These are phyloP conservation scores for Stichodactyla mertensii DNA, from an alignment of 64 coral and sea anemone genomes.

Conservation along the genomic window DNA sequence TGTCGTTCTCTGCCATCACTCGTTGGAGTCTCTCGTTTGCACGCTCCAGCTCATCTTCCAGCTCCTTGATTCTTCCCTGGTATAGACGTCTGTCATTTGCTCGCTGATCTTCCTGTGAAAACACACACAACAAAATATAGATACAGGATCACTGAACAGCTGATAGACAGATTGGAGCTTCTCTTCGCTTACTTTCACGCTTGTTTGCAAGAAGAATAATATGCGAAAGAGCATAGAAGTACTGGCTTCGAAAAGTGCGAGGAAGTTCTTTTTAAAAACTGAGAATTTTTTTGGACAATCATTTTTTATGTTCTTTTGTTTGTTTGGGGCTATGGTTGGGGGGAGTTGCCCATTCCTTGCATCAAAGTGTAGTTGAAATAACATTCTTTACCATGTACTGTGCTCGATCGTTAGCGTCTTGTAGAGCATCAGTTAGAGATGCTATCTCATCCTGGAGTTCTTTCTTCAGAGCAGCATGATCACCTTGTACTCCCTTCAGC, in stretches of 20 bases:
- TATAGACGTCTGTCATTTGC: constrained; percentile 30
- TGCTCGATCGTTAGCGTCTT: constrained; percentile 41
- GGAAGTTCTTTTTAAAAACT: no score
- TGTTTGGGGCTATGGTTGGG: no score
- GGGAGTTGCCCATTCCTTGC: not conserved
- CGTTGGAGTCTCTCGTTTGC: constrained; percentile 47
- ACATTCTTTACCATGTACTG: constrained; percentile 25
- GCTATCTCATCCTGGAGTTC: constrained; percentile 35
- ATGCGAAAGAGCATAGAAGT: no score
- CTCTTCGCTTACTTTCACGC: no score
- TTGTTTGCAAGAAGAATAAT: no score
- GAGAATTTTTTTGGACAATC: no score
- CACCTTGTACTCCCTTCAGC: constrained; percentile 18
- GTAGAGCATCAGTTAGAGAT: constrained; percentile 38
- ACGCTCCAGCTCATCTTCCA: constrained; percentile 68
- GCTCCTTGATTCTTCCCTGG: constrained; percentile 50
- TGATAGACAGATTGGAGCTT: no score
- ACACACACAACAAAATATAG: not conserved
- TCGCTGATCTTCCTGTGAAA: constrained; percentile 33
- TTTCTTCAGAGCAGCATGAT: constrained; percentile 13
- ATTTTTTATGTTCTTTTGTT: no score
- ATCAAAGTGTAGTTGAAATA: no score
- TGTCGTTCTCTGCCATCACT: constrained; percentile 44
- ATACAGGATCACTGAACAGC: not conserved
- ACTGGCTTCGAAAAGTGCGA: no score